phyloP scores from a whole-genome alignment of 2,797 vertebrate species.

The Xyrichtys novacula region DNA sequence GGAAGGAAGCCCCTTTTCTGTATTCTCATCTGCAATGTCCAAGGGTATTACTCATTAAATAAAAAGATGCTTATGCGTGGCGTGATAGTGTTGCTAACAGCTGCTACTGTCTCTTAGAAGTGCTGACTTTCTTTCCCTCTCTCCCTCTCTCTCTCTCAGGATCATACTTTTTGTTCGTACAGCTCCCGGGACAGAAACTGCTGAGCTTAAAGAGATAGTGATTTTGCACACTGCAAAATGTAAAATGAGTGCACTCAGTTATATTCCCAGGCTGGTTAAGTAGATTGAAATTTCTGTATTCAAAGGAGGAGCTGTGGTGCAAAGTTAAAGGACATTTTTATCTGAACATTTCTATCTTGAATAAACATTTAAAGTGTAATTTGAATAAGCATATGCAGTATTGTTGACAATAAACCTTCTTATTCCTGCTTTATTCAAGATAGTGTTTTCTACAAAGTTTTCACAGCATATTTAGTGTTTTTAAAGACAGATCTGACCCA shows the following conservation, averaged over 20 bases:
- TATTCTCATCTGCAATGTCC: constrained; percentile 53
- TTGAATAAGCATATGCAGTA: neutral
- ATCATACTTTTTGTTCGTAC: constrained; percentile 55
- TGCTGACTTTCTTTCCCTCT: constrained; percentile 51
- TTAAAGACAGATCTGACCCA: no score
- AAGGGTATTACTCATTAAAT: constrained; percentile 69
- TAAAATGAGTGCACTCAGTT: constrained; percentile 70
- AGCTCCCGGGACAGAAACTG: constrained; percentile 62
- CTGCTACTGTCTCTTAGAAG: constrained; percentile 65
- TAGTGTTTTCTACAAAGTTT: neutral
- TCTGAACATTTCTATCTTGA: neutral
- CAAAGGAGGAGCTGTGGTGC: constrained; percentile 36
- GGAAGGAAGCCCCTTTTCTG: constrained; percentile 49
- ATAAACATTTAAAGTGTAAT: constrained; percentile 11
- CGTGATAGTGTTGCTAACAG: constrained; percentile 66
- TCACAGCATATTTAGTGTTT: no score
- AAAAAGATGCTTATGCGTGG: constrained; percentile 62
- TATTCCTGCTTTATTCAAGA: neutral
- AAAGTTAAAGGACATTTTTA: constrained; percentile 13
- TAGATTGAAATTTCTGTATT: constrained; percentile 53
- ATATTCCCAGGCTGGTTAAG: constrained; percentile 54
- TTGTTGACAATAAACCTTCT: constrained; percentile 7
- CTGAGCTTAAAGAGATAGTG: constrained; percentile 73
- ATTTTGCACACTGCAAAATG: constrained; percentile 69
- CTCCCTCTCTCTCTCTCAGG: constrained; percentile 32